Evolutionary conservation across 1,140 invertebrate species (phyloP).

Genomic region (Hylyphantes graminicola): DNA sequence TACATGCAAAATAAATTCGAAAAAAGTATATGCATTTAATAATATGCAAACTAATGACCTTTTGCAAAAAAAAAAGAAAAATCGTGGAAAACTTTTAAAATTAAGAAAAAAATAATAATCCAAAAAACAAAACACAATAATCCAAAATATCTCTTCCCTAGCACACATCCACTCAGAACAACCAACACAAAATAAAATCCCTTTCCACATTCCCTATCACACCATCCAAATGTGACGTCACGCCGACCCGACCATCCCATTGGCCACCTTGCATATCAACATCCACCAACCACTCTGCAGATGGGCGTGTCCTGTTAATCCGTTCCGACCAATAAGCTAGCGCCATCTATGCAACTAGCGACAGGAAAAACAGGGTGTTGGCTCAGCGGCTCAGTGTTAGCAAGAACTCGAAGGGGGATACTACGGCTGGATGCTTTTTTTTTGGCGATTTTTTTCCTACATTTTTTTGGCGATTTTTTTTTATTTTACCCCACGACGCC

Average conservation of each 20-base stretch:
- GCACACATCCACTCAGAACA: too few species aligned
- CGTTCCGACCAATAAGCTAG: slow-evolving; percentile 19
- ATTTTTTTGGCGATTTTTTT: slow-evolving; percentile 7
- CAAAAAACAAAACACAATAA: too few species aligned
- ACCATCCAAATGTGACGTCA: slow-evolving; percentile 25
- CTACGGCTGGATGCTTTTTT: slow-evolving; percentile 30
- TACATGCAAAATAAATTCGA: too few species aligned
- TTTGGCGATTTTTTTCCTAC: slow-evolving; percentile 34
- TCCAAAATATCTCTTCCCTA: too few species aligned
- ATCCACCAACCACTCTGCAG: background rate
- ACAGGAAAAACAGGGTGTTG: slow-evolving; percentile 58
- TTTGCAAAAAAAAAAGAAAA: too few species aligned
- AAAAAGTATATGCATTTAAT: too few species aligned
- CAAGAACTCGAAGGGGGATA: slow-evolving; percentile 21
- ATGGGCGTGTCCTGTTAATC: slow-evolving; percentile 3
- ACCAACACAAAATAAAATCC: background rate
- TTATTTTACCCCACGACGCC: slow-evolving; percentile 13
- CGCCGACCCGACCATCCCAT: background rate
- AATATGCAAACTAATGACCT: too few species aligned
- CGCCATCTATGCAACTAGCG: slow-evolving; percentile 45
- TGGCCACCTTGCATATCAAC: slow-evolving; percentile 24
- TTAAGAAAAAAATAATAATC: too few species aligned
- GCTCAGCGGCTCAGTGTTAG: slow-evolving; percentile 41
- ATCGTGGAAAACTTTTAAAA: too few species aligned
- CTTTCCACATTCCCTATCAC: background rate